Conservation (phyloP, 2,797 vertebrate genomes). For the Kryptopterus vitreolus region DNA sequence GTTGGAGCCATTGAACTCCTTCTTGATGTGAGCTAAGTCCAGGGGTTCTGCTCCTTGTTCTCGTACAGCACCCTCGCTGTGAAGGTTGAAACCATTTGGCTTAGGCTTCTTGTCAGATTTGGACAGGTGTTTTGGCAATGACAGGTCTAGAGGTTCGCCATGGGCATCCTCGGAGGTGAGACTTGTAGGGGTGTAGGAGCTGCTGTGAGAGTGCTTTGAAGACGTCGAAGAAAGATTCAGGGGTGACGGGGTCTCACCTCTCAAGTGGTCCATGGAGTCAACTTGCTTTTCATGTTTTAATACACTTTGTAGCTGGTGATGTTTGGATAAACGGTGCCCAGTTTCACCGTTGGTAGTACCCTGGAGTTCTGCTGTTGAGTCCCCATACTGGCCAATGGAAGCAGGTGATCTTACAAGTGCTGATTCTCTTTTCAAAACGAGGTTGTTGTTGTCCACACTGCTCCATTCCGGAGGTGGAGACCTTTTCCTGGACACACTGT, state of each 20-base stretch:
- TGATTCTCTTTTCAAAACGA: conserved; percentile 81
- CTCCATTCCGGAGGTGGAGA: conserved; percentile 82
- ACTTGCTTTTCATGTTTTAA: conserved; percentile 80
- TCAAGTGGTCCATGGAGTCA: conserved; percentile 84
- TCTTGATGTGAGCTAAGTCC: conserved; percentile 92
- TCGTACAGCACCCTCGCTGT: conserved; percentile 75
- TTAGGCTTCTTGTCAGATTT: conserved; percentile 85
- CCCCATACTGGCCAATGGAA: conserved; percentile 74
- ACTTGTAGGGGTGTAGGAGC: conserved; percentile 96
- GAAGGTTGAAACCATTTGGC: conserved; percentile 79
- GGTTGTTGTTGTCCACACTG: conserved; percentile 77
- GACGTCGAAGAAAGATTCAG: conserved; percentile 96
- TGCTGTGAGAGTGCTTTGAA: conserved; percentile 95
- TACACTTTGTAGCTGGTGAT: conserved; percentile 85
- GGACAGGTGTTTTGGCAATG: conserved; percentile 92
- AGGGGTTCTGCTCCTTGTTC: conserved; percentile 83
- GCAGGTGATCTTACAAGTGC: conserved; percentile 80
- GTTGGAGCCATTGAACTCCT: conserved; percentile 86
- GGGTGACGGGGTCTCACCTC: conserved; percentile 91
- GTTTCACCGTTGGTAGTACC: conserved; percentile 84
- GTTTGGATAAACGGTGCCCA: conserved; percentile 86
- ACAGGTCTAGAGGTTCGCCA: conserved; percentile 95
- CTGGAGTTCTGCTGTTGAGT: conserved; percentile 81
- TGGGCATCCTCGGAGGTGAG: conserved; percentile 89
- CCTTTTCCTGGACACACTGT: conserved; percentile 71